Conservation (phyloP, 2,113 vertebrate genomes). For the Nansenia antarctica region DNA sequence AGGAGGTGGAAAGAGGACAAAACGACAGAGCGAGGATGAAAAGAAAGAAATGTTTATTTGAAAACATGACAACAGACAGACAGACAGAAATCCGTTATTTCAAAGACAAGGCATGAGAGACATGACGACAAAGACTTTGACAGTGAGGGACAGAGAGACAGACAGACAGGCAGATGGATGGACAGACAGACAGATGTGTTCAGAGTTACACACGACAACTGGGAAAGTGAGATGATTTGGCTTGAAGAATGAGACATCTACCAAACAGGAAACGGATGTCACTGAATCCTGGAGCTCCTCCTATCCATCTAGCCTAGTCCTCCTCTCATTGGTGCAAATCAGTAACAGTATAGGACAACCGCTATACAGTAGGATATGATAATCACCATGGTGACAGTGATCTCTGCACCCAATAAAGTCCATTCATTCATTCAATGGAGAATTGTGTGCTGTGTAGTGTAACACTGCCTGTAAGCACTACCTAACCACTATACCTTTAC, state of each 20-base stretch:
- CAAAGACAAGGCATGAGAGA: too few relatives aligned
- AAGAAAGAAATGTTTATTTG: constrained; percentile 62
- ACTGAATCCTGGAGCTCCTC: too few relatives aligned
- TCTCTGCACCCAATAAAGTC: neutral
- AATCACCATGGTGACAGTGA: too few relatives aligned
- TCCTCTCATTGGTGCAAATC: too few relatives aligned
- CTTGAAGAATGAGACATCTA: constrained; percentile 17
- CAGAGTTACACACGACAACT: neutral
- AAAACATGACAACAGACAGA: constrained; percentile 37
- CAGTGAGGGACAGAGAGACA: neutral
- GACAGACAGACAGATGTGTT: neutral
- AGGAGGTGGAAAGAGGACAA: constrained; percentile 55
- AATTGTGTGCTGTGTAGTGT: constrained; percentile 6
- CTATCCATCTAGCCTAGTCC: too few relatives aligned
- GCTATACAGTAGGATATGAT: neutral
- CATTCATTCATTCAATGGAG: too few relatives aligned
- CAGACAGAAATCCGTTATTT: neutral
- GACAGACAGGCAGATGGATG: constrained; percentile 33
- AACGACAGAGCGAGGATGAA: constrained; percentile 56
- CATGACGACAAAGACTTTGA: too few relatives aligned
- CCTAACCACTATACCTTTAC: neutral
- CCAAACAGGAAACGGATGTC: too few relatives aligned
- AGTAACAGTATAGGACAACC: too few relatives aligned
- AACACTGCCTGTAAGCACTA: neutral
- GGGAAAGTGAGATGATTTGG: constrained; percentile 5